Conservation (phyloP, 2,113 vertebrate genomes). For the Callopanchax toddi region DNA sequence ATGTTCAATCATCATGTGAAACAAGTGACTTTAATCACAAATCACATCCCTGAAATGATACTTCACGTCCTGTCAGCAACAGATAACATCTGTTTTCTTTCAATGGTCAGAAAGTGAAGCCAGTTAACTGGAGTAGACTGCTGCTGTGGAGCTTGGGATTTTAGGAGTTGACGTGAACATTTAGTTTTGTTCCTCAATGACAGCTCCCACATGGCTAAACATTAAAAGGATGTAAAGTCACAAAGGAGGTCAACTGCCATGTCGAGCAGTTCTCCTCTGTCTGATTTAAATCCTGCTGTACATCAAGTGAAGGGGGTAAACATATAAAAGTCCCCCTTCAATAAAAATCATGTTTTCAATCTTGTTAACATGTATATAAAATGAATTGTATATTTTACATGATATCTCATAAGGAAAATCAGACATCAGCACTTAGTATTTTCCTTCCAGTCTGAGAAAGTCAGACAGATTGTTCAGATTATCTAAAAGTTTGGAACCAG, state of each 20-base stretch:
- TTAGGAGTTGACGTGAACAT: slow-evolving; percentile 27
- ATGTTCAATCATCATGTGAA: neutral
- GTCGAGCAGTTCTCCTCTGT: slow-evolving; percentile 14
- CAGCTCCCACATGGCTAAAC: slow-evolving; percentile 38
- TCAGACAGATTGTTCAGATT: no score
- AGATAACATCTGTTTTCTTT: slow-evolving; percentile 60
- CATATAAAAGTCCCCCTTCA: neutral
- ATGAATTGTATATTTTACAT: neutral
- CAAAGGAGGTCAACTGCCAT: slow-evolving; percentile 33
- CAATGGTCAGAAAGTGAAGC: slow-evolving; percentile 39
- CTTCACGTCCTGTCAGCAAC: slow-evolving; percentile 35
- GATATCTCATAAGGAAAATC: neutral
- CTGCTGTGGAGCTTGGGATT: slow-evolving; percentile 11
- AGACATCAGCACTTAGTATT: neutral
- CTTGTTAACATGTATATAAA: slow-evolving; percentile 1
- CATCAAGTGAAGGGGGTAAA: neutral
- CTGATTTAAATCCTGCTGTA: slow-evolving; percentile 10
- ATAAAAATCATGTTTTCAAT: neutral
- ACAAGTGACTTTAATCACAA: slow-evolving; percentile 26
- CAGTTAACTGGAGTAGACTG: slow-evolving; percentile 32
- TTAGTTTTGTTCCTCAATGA: slow-evolving; percentile 35
- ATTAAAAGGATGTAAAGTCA: slow-evolving; percentile 24
- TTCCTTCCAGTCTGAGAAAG: no score
- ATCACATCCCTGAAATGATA: slow-evolving; percentile 20
- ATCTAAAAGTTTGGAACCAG: no score